Evolutionary conservation across 2,797 vertebrate genomes (phyloP), one percentile per base, ranked within the genome.

Genomic region (Sternotherus odoratus): DNA sequence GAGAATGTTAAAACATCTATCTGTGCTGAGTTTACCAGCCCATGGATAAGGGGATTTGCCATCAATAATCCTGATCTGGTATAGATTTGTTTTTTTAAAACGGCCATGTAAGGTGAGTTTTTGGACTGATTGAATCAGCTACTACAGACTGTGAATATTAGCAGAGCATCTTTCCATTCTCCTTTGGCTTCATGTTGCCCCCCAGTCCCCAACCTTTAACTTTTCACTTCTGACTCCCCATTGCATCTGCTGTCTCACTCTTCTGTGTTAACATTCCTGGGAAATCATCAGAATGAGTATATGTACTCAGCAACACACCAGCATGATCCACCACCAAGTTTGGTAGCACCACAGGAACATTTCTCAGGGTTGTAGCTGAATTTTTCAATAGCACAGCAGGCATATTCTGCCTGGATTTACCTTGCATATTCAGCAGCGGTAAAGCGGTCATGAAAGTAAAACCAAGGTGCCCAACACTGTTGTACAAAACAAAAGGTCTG

Each of bases 1-100:
- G 92, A 96, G 48, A 79, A 72, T 16, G 0, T 77, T 89, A 83
- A 87, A 91, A 78, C 82, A 88, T 83, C 86, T 46, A 69, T 83
- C 86, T 79, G 43, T 74, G 75, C 54, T 88, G 60, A 92, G 74
- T 87, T 92, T 79, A 82, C 57, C 63, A 94, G 91, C 88, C 94
- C 91, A 88, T 3, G 2, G 87, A 85, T 79, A 93, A 83, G 43
- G 66, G 78, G n/a, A 91, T 85, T 92, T 86, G 74, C 78, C 50
- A 53, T 53, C 48, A 74, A 33, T 66, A 89, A 77, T 83, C 81
- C 72, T 69, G n/a, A 69, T 89, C 77, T 12, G 43, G 69, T 75
- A 56, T 60, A 78, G 5, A 82, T 90, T 93, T 77, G 69, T 86
- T 87, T 63, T 87, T 63, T 33, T 91, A 86, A 93, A 51, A 33